These are phyloP conservation scores for Meandrusa payeni DNA, from an alignment of 2,888 invertebrate species.

Conservation along the genomic window DNA sequence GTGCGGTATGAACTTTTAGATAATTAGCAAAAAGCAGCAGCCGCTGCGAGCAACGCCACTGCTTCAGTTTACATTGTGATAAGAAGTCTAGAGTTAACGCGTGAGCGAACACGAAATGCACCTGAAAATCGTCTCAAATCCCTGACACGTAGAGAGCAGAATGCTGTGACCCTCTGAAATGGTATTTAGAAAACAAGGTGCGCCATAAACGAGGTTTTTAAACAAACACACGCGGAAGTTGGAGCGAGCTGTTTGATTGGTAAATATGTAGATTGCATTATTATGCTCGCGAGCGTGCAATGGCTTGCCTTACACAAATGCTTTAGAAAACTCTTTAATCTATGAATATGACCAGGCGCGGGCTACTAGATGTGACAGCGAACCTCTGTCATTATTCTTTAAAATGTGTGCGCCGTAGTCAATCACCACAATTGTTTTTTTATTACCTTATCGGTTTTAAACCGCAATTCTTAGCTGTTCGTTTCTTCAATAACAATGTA, in stretches of 20 bases:
- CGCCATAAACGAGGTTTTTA: constrained; percentile 10
- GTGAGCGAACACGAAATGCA: not conserved
- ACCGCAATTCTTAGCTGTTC: no score
- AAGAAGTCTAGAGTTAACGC: constrained; percentile 12
- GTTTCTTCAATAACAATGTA: no score
- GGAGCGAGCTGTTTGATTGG: not conserved
- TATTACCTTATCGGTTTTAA: no score
- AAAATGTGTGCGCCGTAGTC: no score
- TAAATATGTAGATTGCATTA: constrained; percentile 14
- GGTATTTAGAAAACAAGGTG: constrained; percentile 23
- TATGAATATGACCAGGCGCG: no score
- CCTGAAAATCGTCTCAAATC: not conserved
- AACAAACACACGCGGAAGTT: constrained; percentile 19
- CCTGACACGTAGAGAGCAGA: not conserved
- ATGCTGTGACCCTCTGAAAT: not conserved
- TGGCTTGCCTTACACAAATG: not conserved
- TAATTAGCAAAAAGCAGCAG: constrained; percentile 6
- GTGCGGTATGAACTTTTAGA: no score
- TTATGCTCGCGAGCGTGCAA: not conserved
- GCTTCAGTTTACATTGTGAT: constrained; percentile 23
- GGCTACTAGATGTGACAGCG: no score
- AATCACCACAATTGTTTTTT: no score
- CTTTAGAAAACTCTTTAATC: no score
- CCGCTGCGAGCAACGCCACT: not conserved
- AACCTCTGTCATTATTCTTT: no score